Conservation (phyloP, 2,113 vertebrate genomes). For the Pseudonaja textilis region DNA sequence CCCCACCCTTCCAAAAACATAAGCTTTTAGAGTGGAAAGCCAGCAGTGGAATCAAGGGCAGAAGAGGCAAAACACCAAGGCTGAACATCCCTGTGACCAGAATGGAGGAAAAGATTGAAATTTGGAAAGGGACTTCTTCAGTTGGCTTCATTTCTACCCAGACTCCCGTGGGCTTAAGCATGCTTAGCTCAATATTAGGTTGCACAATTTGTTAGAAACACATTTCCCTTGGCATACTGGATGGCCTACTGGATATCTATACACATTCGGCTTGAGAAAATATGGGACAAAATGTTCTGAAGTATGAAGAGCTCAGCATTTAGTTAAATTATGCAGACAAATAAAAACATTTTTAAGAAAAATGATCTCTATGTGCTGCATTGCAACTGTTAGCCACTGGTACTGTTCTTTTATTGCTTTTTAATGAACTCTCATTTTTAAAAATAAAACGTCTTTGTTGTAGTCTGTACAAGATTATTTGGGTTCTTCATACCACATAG, state of each 20-base stretch:
- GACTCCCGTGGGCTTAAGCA: not conserved
- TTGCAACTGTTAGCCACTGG: slow-evolving; percentile 60
- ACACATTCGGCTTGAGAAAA: not conserved
- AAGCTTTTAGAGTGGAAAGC: not conserved
- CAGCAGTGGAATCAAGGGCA: not conserved
- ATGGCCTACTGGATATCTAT: slow-evolving; percentile 1
- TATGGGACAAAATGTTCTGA: slow-evolving; percentile 59
- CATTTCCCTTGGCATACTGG: slow-evolving; percentile 14
- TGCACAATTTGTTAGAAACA: not conserved
- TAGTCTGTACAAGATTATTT: slow-evolving; percentile 35
- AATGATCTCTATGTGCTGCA: slow-evolving; percentile 46
- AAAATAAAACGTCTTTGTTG: slow-evolving; percentile 40
- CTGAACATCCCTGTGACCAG: not conserved
- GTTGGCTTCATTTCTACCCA: not conserved
- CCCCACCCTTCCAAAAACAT: not conserved
- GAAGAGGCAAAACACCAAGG: not conserved
- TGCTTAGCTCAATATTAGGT: not conserved
- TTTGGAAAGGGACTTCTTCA: not conserved
- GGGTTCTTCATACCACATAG: slow-evolving; percentile 9
- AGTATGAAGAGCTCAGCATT: slow-evolving; percentile 39
- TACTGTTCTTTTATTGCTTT: slow-evolving; percentile 38
- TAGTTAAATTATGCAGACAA: slow-evolving; percentile 55
- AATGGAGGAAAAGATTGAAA: not conserved
- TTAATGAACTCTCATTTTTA: slow-evolving; percentile 6
- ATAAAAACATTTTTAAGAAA: slow-evolving; percentile 53